Conservation (phyloP, 2,797 vertebrate species). For the Australoheros facetus region DNA sequence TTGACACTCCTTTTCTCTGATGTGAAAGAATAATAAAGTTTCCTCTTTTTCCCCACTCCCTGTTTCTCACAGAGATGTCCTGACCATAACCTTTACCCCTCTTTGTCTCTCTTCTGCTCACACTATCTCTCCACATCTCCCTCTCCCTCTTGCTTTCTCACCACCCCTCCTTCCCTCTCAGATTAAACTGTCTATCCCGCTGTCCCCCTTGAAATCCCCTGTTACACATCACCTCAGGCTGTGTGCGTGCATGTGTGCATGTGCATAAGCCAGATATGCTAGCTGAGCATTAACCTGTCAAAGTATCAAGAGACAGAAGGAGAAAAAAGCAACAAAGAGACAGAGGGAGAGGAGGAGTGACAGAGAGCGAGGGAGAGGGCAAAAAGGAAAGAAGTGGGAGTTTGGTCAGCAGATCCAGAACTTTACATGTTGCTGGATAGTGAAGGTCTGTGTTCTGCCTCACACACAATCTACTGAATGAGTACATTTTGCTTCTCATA, state of each 20-base stretch:
- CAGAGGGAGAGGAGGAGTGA: background rate
- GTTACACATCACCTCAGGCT: conserved; percentile 67
- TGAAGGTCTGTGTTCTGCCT: conserved; percentile 7
- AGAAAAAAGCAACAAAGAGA: conserved; percentile 2
- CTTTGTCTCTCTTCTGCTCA: conserved; percentile 33
- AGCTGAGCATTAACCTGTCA: conserved; percentile 76
- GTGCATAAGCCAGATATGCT: conserved; percentile 59
- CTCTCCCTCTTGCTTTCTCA: conserved; percentile 30
- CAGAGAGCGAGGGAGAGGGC: background rate
- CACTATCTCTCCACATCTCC: conserved; percentile 43
- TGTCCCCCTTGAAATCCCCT: conserved; percentile 71
- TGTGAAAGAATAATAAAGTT: conserved; percentile 48
- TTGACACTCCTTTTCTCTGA: conserved; percentile 23
- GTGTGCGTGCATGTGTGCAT: conserved; percentile 21
- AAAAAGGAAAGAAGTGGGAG: background rate
- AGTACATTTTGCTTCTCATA: background rate
- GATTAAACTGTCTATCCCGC: conserved; percentile 76
- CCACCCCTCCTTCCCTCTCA: conserved; percentile 50
- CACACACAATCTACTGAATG: background rate
- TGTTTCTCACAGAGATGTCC: conserved; percentile 52
- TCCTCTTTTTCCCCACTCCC: conserved; percentile 21
- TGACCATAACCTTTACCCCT: conserved; percentile 54
- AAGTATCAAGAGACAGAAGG: conserved; percentile 54
- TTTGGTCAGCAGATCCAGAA: conserved; percentile 39
- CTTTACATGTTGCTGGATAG: conserved; percentile 37